These are phyloP conservation scores for Nycticebus coucang DNA, from an alignment of 2,113 vertebrate genomes.

Conservation along the genomic window DNA sequence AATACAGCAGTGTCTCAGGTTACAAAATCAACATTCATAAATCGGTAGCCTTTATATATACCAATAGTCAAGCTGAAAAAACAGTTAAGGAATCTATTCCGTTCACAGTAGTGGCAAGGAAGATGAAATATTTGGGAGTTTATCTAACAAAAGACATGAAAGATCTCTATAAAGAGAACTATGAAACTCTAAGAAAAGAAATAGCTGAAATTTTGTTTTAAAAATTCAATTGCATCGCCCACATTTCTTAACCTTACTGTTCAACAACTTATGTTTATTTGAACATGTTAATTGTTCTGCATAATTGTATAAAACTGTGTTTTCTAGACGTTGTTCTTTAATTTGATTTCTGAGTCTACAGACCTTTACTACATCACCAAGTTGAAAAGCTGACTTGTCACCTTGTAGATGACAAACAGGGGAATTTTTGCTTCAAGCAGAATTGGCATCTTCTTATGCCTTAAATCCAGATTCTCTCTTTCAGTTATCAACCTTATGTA, in stretches of 20 bases:
- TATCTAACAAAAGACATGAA: no score
- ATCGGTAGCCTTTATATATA: no score
- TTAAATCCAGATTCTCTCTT: background rate
- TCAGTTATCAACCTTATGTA: background rate
- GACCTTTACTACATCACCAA: background rate
- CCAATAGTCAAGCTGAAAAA: no score
- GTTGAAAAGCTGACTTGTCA: background rate
- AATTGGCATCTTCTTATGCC: background rate
- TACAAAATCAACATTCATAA: no score
- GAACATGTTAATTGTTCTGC: background rate
- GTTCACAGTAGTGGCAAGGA: no score
- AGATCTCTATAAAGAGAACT: no score
- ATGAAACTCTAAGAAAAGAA: no score
- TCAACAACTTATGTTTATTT: background rate
- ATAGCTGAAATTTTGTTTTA: background rate
- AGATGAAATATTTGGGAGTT: no score
- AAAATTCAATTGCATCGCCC: background rate
- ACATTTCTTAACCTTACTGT: background rate
- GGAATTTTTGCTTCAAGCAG: background rate
- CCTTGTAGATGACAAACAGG: background rate
- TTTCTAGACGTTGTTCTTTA: background rate
- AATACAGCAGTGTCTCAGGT: no score
- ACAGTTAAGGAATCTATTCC: no score
- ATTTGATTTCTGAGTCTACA: background rate
- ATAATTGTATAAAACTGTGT: background rate